Evolutionary conservation across 2,797 vertebrate species (phyloP).

Genomic region (Erpetoichthys calabaricus): DNA sequence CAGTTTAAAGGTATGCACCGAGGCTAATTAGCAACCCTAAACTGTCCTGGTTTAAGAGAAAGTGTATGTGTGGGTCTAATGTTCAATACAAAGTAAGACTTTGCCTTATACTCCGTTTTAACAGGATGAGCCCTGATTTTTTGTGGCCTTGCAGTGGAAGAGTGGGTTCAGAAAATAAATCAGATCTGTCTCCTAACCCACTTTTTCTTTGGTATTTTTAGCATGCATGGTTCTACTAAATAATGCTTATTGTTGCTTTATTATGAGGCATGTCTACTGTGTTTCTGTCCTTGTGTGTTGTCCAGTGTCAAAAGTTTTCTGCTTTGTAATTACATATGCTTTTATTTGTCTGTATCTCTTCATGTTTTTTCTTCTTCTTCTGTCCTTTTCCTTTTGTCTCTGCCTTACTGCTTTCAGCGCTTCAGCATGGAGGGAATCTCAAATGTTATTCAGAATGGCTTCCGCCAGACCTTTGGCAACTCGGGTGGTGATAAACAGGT

Average conservation of each 20-base stretch:
- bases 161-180: too few relatives aligned
- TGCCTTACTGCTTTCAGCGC: constrained; percentile 58
- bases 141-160: too few relatives aligned
- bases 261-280: neutral
- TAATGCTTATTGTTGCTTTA: too few relatives aligned
- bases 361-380: constrained; percentile 37
- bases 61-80: too few relatives aligned
- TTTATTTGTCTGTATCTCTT: constrained; percentile 12
- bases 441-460: constrained; percentile 92
- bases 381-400: constrained; percentile 36
- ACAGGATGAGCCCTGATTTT: too few relatives aligned
- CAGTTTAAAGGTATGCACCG: too few relatives aligned
- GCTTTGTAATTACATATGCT: constrained; percentile 1
- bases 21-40: too few relatives aligned
- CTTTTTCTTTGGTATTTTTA: too few relatives aligned
- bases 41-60: too few relatives aligned
- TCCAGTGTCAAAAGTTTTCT: neutral
- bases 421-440: constrained; percentile 97
- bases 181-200: too few relatives aligned
- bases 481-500: constrained; percentile 95
- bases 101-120: too few relatives aligned
- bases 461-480: constrained; percentile 89
- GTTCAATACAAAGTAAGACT: too few relatives aligned
- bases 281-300: constrained; percentile 9
- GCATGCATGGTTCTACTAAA: neutral